Base-by-base conservation (phyloP, 1,140 invertebrate genomes). In the Brachystomella parvula region DNA sequence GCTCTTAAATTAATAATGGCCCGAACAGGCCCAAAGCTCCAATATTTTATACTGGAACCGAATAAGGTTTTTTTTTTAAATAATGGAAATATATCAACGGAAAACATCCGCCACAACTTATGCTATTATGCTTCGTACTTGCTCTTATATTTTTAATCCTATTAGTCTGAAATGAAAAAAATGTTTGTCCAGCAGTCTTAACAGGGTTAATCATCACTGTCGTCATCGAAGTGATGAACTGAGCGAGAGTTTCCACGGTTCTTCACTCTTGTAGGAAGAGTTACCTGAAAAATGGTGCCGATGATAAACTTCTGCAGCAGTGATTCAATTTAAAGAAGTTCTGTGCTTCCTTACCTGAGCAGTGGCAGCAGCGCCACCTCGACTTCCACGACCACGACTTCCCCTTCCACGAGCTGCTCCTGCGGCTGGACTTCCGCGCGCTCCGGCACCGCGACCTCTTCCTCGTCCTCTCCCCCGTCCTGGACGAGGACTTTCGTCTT, bases 161-260 rank as follows among this genome's bases (percentile, higher is more conserved):
- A n/a, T n/a, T n/a, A n/a, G n/a, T n/a, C n/a, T n/a, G n/a, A n/a
- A n/a, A n/a, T n/a, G n/a, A n/a, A n/a, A n/a, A n/a, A n/a, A n/a
- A n/a, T n/a, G n/a, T n/a, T n/a, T n/a, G n/a, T n/a, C n/a, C n/a
- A n/a, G n/a, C n/a, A n/a, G n/a, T n/a, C n/a, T n/a, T n/a, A n/a
- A n/a, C n/a, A n/a, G n/a, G n/a, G 9, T 44, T n/a, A 44, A 28
- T 60, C 15, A 26, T 60, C 58, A 60, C 58, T 60, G 15, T 30
- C 58, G 58, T 30, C 29, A 30, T 60, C 58, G 31, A 60, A 60
- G 9, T 60, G 53, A n/a, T 15, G 9, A 15, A 33, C 58, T 30
- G 58, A 60, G 17, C 15, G 15, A 12, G 58, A 60, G 28, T 15
- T 9, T 30, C 15, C 58, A n/a, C 39, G 39, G n/a, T 44, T 44